Base-by-base conservation (phyloP, 1,140 invertebrate species). In the Trachelipus rathkii region DNA sequence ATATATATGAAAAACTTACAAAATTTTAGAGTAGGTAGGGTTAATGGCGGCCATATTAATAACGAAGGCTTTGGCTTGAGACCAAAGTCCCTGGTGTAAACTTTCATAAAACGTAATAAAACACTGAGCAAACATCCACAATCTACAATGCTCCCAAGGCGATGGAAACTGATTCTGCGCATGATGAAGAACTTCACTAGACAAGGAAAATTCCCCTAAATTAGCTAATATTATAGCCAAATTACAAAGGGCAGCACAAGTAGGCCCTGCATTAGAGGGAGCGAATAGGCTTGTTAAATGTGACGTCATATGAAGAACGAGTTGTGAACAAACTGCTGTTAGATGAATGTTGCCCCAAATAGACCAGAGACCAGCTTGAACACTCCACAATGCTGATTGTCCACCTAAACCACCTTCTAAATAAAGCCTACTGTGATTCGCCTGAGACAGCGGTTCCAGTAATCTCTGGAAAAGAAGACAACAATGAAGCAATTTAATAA, bases 301-400 rank as follows among this genome's bases (percentile, higher is more conserved):
- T 60, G 50, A 19, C 8, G 19, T 19, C 50, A 60, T 60, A 8
- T 60, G 50, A 60, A 60, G 50, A 60, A 60, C 50, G 11, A 60
- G 50, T 60, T 60, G 50, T 13, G 50, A 60, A 60, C 50, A 60
- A 19, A 60, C 19, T 15, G 50, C 50, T 3, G 50, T 60, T 13
- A 60, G 50, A 19, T 60, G 50, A 15, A 60, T 60, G 50, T 60
- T 60, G 8, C 50, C 50, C 50, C 50, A 60, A 60, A 60, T 60
- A 19, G 50, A 60, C 50, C 50, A 60, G 8, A 60, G 50, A 60
- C 50, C 50, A 13, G 50, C 50, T 19, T 60, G 50, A 13, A 60
- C 50, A 13, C 50, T 19, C 50, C 50, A 60, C 11, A 60, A 19
- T 19, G 11, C 50, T 19, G 50, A 60, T 8, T 60, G 50, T 15